Percentiles rank a stretch among this genome's conserved stretches.
Evolutionary conservation across 1,140 invertebrate species (phyloP).

Genomic region (Leptinotarsa undecemlineata): DNA sequence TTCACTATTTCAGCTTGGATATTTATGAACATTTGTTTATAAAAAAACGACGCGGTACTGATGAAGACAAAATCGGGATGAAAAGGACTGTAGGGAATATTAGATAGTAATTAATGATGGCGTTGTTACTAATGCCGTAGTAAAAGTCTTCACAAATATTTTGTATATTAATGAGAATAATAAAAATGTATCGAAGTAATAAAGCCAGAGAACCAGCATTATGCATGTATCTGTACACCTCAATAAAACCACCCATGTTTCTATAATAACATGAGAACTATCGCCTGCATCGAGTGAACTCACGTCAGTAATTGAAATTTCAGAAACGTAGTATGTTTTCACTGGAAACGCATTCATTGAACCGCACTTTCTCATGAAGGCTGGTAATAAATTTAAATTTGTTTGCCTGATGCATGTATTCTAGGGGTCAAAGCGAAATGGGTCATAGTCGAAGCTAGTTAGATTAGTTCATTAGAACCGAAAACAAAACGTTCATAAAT

Average conservation of each 20-base stretch:
- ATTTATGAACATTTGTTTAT: no score
- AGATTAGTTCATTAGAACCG: background rate
- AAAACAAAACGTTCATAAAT: background rate
- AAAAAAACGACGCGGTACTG: no score
- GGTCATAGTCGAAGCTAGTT: conserved; percentile 4
- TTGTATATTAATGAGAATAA: no score
- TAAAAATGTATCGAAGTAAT: no score
- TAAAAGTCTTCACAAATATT: no score
- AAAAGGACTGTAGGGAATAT: no score
- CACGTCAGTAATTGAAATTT: conserved; percentile 1
- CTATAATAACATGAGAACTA: background rate
- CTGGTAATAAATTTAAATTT: conserved; percentile 7
- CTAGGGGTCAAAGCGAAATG: background rate
- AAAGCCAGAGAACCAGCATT: no score
- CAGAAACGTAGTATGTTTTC: background rate
- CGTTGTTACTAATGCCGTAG: no score
- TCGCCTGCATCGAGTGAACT: background rate
- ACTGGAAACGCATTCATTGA: background rate
- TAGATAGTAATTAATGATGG: no score
- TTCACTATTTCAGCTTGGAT: no score
- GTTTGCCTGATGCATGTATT: background rate
- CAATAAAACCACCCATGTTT: background rate
- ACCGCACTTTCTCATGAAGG: conserved; percentile 7
- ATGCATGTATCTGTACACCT: background rate
- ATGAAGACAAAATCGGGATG: no score